A percentile compares a stretch with the other conserved stretches of the same genome.
phyloP scores from a whole-genome alignment of 1,140 invertebrate species.

The Eupristina koningsbergeri region DNA sequence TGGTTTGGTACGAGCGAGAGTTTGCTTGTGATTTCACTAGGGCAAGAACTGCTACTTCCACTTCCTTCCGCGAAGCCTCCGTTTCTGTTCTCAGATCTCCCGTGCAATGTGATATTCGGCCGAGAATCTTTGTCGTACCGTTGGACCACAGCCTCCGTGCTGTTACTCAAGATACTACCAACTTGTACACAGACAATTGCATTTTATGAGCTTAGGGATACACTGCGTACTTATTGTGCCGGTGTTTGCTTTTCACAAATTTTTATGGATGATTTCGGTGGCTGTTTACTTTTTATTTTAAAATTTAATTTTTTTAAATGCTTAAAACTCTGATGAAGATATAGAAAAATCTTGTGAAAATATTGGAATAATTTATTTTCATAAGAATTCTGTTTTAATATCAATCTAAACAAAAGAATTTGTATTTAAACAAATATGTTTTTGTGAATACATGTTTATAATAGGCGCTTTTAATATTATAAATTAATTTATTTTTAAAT shows the following conservation, averaged over 20 bases:
- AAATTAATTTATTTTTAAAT: too few relatives aligned
- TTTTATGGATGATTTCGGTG: not conserved
- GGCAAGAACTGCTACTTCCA: too few relatives aligned
- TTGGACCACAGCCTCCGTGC: not conserved
- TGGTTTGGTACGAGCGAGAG: conserved; percentile 8
- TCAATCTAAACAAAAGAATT: too few relatives aligned
- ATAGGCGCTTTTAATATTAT: too few relatives aligned
- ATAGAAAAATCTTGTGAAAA: too few relatives aligned
- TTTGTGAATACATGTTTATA: too few relatives aligned
- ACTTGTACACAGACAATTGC: not conserved
- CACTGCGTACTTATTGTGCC: conserved; percentile 15
- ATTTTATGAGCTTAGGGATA: conserved; percentile 20
- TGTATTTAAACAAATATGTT: too few relatives aligned
- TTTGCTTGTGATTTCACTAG: conserved; percentile 49
- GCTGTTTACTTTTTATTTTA: too few relatives aligned
- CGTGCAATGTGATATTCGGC: conserved; percentile 33
- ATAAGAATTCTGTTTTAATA: too few relatives aligned
- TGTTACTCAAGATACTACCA: conserved; percentile 2
- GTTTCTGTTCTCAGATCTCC: not conserved
- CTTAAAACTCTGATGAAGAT: too few relatives aligned
- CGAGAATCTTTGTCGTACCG: not conserved
- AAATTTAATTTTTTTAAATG: too few relatives aligned
- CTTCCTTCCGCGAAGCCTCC: not conserved
- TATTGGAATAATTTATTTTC: too few relatives aligned
- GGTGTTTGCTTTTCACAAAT: not conserved